These are phyloP conservation scores for Sterna hirundo DNA, from an alignment of 2,113 vertebrate genomes.

Conservation along the genomic window DNA sequence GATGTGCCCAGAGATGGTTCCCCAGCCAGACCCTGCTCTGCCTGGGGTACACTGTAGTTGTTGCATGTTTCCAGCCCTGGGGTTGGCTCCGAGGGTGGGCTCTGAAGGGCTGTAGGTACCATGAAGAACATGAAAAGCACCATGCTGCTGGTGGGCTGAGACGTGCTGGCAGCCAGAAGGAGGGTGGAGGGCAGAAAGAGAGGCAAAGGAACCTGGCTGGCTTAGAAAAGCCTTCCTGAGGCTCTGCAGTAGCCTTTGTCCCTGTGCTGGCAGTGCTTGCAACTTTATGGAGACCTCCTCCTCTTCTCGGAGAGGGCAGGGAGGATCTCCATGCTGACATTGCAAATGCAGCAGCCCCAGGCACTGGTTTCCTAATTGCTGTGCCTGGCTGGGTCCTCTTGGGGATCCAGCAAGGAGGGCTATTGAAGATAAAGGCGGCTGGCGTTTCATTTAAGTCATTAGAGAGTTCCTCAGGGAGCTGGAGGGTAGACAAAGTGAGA, in stretches of 20 bases:
- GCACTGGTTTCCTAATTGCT: conserved; percentile 28
- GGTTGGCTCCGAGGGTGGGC: not conserved
- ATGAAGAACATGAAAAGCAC: not conserved
- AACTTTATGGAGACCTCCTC: not conserved
- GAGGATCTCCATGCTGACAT: not conserved
- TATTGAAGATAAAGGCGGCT: not conserved
- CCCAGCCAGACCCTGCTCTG: not conserved
- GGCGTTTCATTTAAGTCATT: not conserved
- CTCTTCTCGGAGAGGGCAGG: not conserved
- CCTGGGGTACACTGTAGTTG: not conserved
- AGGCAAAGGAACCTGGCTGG: not conserved
- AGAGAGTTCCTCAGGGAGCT: conserved; percentile 11
- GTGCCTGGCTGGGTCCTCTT: not conserved
- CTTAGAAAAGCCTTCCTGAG: not conserved
- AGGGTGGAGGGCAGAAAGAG: not conserved
- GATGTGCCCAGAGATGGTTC: not conserved
- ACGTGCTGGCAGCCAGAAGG: not conserved
- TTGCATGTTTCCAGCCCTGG: not conserved
- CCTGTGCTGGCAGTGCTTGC: not conserved
- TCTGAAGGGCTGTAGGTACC: not conserved
- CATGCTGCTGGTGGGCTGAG: not conserved
- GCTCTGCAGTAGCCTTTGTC: not conserved
- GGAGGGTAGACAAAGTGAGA: not conserved
- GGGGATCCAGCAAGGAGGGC: not conserved
- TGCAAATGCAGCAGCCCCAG: not conserved